Percentiles rank a stretch among this genome's conserved stretches.
These are phyloP conservation scores for Hyles lineata DNA, from an alignment of 2,888 invertebrate species.

Conservation along the genomic window DNA sequence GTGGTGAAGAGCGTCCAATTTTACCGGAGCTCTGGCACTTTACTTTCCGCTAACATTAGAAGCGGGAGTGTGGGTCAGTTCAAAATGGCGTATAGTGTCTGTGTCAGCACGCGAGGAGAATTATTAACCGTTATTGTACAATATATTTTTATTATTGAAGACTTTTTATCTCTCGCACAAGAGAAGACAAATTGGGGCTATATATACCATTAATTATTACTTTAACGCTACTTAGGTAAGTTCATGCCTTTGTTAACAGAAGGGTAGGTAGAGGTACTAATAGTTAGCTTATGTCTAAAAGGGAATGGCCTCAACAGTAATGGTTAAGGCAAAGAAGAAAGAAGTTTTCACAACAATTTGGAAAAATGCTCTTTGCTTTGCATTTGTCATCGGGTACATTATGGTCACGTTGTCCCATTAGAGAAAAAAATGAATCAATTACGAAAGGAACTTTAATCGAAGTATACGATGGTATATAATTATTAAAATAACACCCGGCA, in stretches of 20 bases:
- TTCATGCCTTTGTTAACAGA: neutral
- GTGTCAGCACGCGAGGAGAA: slow-evolving; percentile 17
- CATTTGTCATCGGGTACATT: too few species aligned
- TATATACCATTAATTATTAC: neutral
- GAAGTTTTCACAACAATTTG: too few species aligned
- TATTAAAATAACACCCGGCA: too few species aligned
- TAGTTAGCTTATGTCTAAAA: too few species aligned
- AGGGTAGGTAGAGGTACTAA: neutral
- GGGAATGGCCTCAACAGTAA: too few species aligned
- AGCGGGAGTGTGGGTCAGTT: neutral
- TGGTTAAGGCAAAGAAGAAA: too few species aligned
- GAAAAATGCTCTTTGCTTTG: too few species aligned
- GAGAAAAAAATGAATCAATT: too few species aligned
- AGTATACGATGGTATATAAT: too few species aligned
- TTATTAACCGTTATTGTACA: slow-evolving; percentile 8
- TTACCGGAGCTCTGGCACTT: neutral
- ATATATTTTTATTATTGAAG: slow-evolving; percentile 15
- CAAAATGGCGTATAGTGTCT: neutral
- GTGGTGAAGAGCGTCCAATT: slow-evolving; percentile 9
- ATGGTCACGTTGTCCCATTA: too few species aligned
- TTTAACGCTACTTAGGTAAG: neutral
- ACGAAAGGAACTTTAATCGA: too few species aligned
- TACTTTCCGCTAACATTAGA: neutral
- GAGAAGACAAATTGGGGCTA: neutral
- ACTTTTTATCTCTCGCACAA: neutral